phyloP scores from a whole-genome alignment of 2,888 invertebrate species.

The Lasioglossum oenotherae region DNA sequence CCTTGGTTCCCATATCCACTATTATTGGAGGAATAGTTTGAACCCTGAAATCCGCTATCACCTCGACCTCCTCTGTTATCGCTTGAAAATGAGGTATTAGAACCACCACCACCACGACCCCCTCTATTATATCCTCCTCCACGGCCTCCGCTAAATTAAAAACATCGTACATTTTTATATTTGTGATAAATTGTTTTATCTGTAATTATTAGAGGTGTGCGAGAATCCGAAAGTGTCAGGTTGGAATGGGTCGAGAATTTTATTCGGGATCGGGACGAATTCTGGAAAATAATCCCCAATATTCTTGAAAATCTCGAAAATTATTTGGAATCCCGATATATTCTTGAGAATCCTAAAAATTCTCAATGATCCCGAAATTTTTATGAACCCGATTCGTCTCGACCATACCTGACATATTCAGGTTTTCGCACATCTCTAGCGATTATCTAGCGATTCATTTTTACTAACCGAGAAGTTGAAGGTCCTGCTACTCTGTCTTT shows the following conservation, averaged over 20 bases:
- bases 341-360: too few relatives aligned
- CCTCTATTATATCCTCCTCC: constrained; percentile 67
- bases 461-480: constrained; percentile 66
- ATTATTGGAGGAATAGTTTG: not conserved
- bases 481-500: constrained; percentile 87
- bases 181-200: not conserved
- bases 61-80: constrained; percentile 69
- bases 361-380: not conserved
- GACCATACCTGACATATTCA: not conserved
- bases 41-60: not conserved
- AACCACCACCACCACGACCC: constrained; percentile 70
- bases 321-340: too few relatives aligned
- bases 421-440: not conserved
- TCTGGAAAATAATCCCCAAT: not conserved
- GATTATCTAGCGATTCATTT: constrained; percentile 7
- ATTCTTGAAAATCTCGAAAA: not conserved
- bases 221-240: not conserved
- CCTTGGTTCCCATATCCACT: constrained; percentile 57
- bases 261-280: not conserved
- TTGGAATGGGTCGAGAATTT: too few relatives aligned
- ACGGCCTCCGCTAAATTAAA: constrained; percentile 73
- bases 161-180: constrained; percentile 17
- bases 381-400: not conserved
- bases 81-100: constrained; percentile 20
- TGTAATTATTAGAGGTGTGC: constrained; percentile 1